phyloP scores from a whole-genome alignment of 2,797 vertebrate species.

The Tokudaia tokunoshimensis region DNA sequence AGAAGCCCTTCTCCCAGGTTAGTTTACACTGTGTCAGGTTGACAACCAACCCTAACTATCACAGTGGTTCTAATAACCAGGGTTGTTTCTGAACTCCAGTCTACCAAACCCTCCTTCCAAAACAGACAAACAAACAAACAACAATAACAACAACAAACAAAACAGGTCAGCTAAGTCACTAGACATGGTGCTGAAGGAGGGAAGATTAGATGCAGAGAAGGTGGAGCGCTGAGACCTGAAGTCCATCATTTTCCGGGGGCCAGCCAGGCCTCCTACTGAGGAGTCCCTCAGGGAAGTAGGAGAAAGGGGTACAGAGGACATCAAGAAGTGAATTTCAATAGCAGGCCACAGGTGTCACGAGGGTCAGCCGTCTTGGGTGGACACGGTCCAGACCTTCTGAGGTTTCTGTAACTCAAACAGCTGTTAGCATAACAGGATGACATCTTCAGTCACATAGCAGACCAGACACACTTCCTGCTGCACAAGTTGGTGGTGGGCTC shows the following conservation, averaged over 20 bases:
- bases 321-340: neutral
- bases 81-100: no score
- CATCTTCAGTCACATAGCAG: neutral
- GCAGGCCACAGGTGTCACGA: neutral
- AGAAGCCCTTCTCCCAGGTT: neutral
- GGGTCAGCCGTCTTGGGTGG: neutral
- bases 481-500: neutral
- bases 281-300: neutral
- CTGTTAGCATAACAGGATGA: neutral
- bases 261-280: neutral
- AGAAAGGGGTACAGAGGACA: neutral
- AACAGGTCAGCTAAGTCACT: neutral
- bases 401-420: neutral
- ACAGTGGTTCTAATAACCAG: neutral
- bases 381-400: neutral
- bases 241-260: neutral
- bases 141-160: neutral
- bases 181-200: neutral
- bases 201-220: neutral
- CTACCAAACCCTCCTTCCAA: accelerated
- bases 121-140: neutral
- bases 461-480: neutral
- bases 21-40: neutral
- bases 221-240: neutral
- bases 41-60: neutral